phyloP scores from a whole-genome alignment of 1,140 invertebrate genomes.

The Zaprionus tsacasi region DNA sequence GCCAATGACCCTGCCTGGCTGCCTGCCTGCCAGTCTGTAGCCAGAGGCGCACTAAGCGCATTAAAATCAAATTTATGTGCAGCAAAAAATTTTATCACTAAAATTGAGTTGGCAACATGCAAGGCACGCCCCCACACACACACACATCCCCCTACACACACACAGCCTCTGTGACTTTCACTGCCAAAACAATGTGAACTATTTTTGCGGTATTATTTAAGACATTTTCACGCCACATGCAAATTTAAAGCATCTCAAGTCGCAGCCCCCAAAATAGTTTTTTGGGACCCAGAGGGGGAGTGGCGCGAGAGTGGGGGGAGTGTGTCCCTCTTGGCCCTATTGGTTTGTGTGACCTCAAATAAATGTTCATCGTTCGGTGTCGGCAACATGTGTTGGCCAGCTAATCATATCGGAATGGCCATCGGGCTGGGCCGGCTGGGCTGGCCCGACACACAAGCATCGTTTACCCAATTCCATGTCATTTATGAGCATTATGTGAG shows the following conservation, averaged over 20 bases:
- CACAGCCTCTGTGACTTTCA: slow-evolving; percentile 51
- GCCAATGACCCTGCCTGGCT: too few relatives aligned
- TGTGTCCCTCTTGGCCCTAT: slow-evolving; percentile 56
- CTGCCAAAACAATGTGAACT: slow-evolving; percentile 47
- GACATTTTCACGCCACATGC: slow-evolving; percentile 36
- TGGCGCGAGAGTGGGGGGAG: too few relatives aligned
- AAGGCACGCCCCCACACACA: slow-evolving; percentile 45
- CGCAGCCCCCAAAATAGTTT: not conserved
- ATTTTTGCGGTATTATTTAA: slow-evolving; percentile 73
- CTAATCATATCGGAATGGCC: slow-evolving; percentile 68
- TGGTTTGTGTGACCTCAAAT: slow-evolving; percentile 58
- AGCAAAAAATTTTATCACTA: slow-evolving; percentile 63
- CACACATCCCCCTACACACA: too few relatives aligned
- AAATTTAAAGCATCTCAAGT: slow-evolving; percentile 59
- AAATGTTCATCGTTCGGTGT: slow-evolving; percentile 57
- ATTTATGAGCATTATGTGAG: slow-evolving; percentile 62
- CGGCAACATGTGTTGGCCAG: slow-evolving; percentile 62
- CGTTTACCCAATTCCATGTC: slow-evolving; percentile 58
- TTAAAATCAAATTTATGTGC: slow-evolving; percentile 75
- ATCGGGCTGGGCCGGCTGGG: slow-evolving; percentile 33
- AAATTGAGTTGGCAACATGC: slow-evolving; percentile 57
- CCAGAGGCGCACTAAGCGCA: slow-evolving; percentile 70
- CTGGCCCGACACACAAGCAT: slow-evolving; percentile 20
- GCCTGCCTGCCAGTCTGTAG: not conserved
- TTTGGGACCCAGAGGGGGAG: not conserved